Base-by-base conservation (phyloP, 1,140 invertebrate genomes). In the Chironomus tepperi region DNA sequence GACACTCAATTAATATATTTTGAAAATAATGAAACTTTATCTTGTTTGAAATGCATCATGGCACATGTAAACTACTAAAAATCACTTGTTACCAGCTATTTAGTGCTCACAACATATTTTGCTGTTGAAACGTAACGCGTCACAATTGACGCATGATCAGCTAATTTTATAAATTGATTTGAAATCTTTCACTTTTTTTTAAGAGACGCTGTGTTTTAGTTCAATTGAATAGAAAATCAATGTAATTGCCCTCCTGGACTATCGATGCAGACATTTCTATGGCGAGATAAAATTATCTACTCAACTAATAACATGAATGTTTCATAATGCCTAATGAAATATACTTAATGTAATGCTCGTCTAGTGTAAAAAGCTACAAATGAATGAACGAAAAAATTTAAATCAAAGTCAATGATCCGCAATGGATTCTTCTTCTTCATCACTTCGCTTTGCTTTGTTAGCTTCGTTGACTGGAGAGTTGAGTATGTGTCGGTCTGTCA, bases 381-480 rank as follows among this genome's bases (percentile, higher is more conserved):
- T 57, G 47, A 15, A n/a, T 57, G 65, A 19, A 9, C 16, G 19
- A 70, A 16, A 70, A 70, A 70, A 70, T 70, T 70, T 70, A 70
- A 70, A 70, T 70, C 65, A 70, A 70, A 70, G 65, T 70, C 65
- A 70, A 70, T 70, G 65, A 70, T 70, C 65, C 10, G 65, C 65
- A 21, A 70, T 18, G n/a, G 47, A 57, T 57, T 57, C 43, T 47
- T 47, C 43, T 47, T 57, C 47, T 57, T 57, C n/a, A 12, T 57
- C 43, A 10, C 43, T 47, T 9, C 15, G 8, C 5, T 34, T 34
- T 34, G 24, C 5, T 34, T 34, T 34, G 24, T 34, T 34, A 34
- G 24, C 24, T 34, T 34, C n/a, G n/a, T n/a, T n/a, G n/a, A n/a
- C n/a, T n/a, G n/a, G n/a, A n/a, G n/a, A n/a, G n/a, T n/a, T n/a